phyloP scores from a whole-genome alignment of 2,888 invertebrate species.

The Cryptus armator region DNA sequence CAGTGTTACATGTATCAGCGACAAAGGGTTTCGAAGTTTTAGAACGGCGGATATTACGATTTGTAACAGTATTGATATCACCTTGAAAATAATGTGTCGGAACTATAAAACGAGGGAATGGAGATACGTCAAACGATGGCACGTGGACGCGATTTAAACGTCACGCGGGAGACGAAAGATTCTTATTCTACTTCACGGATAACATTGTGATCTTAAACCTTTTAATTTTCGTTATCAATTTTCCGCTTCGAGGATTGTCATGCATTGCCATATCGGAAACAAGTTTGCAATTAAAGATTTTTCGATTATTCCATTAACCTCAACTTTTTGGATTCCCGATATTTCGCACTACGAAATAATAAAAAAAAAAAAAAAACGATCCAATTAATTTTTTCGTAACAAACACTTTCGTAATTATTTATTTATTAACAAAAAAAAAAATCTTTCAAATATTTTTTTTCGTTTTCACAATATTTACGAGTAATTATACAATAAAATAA shows the following conservation, averaged over 20 bases:
- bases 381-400: too few species aligned
- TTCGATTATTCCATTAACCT: background rate
- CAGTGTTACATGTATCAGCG: background rate
- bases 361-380: too few species aligned
- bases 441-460: too few species aligned
- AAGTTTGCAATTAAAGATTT: background rate
- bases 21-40: background rate
- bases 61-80: background rate
- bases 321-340: background rate
- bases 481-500: background rate
- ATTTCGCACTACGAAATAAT: too few species aligned
- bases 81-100: background rate
- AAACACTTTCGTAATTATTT: too few species aligned
- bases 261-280: background rate
- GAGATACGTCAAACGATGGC: constrained; percentile 44
- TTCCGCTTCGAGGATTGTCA: constrained; percentile 15
- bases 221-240: constrained; percentile 36
- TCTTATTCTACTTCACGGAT: background rate
- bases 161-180: constrained; percentile 1
- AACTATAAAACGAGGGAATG: background rate
- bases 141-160: constrained; percentile 46
- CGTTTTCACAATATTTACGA: too few species aligned
- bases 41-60: background rate
- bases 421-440: too few species aligned
- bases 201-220: constrained; percentile 36